These are phyloP conservation scores for Notolabrus celidotus DNA, from an alignment of 2,797 vertebrate genomes.

Conservation along the genomic window DNA sequence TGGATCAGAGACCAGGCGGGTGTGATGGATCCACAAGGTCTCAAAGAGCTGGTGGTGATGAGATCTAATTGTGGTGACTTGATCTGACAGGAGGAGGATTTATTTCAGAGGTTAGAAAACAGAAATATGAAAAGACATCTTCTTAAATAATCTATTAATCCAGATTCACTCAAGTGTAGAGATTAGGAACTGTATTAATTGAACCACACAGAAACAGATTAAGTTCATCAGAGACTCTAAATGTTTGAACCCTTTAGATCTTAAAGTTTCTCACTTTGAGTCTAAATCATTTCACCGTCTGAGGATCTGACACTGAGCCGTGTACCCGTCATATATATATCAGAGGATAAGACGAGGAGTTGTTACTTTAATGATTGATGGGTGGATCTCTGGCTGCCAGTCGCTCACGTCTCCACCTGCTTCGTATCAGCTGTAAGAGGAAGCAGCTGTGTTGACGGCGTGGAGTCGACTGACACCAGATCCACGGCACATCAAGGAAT, in stretches of 20 bases:
- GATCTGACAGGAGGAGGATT: slow-evolving; percentile 28
- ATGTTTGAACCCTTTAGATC: too few relatives aligned
- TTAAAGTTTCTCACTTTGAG: too few relatives aligned
- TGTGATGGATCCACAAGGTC: slow-evolving; percentile 64
- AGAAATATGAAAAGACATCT: neutral
- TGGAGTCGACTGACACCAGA: slow-evolving; percentile 56
- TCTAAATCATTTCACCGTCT: too few relatives aligned
- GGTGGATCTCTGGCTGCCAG: slow-evolving; percentile 44
- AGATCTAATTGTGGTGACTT: slow-evolving; percentile 58
- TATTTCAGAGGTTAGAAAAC: slow-evolving; percentile 5
- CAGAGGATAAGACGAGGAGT: slow-evolving; percentile 22
- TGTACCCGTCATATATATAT: slow-evolving; percentile 38
- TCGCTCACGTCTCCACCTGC: slow-evolving; percentile 61
- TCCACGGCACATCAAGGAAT: slow-evolving; percentile 48
- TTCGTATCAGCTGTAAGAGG: slow-evolving; percentile 65
- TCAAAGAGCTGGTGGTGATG: slow-evolving; percentile 44
- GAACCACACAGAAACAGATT: neutral
- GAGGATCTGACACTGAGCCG: neutral
- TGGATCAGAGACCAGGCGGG: slow-evolving; percentile 58
- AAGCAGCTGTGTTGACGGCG: slow-evolving; percentile 72
- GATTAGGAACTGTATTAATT: slow-evolving; percentile 1
- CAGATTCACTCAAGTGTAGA: neutral
- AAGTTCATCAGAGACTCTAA: too few relatives aligned
- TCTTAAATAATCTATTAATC: too few relatives aligned
- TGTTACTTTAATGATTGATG: slow-evolving; percentile 50